Evolutionary conservation across 2,113 vertebrate genomes (phyloP), one percentile per base, ranked within the genome.

Genomic region (Callopanchax toddi): DNA sequence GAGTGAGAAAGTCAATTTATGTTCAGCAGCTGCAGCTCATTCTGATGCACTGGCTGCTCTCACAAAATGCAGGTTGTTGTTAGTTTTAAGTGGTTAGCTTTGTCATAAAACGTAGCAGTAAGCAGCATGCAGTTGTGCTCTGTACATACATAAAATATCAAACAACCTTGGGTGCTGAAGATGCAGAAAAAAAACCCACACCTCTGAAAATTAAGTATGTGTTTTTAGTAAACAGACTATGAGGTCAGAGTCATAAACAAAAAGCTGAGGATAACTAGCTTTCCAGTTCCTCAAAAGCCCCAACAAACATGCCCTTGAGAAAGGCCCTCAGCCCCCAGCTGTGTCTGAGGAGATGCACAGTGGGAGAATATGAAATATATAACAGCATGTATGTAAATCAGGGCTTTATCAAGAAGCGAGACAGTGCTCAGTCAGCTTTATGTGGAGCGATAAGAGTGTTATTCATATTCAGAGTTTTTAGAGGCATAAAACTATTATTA

Each of bases 11-110:
- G 29, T 61, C 46, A 74, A 75, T 76, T 75, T 60, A 82, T 61
- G 58, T 74, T 69, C 60, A 71, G 74, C 67, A 77, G 60, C 72
- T 78, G 65, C 65, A 68, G 72, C 66, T 67, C 60, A 65, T 62
- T 76, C 50, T 54, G 21, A 67, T 62, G 43, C 46, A 57, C 49
- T 18, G 46, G 53, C 67, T 74, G 42, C 46, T 54, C 67, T 68
- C 43, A 32, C 63, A 71, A 74, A 79, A 73, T 26, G 46, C 61
- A 76, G 61, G 51, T 76, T 76, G 64, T 67, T 65, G 45, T 77
- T 79, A 29, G 43, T 55, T 74, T 71, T 76, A 74, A 77, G 65
- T 60, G 55, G 55, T 71, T 78, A 71, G 42, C 58, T 29, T 15
- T 11, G 54, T 71, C 34, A 64, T 86, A 60, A 80, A 75, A 71